Conservation (phyloP, 1,140 invertebrate genomes). For the Papilio xuthus region DNA sequence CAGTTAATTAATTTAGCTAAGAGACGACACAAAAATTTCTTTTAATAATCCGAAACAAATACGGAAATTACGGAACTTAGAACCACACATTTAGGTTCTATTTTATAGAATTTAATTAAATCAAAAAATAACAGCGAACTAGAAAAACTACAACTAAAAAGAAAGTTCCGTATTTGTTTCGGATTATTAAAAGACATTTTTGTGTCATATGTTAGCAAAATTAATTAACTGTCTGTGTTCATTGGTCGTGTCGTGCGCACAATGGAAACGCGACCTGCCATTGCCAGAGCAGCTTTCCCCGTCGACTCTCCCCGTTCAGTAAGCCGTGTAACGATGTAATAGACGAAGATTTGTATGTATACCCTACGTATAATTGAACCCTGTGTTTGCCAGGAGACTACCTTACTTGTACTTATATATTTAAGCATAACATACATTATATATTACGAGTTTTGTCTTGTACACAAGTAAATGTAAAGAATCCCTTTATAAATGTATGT, state of each 20-base stretch:
- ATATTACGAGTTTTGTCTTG: neutral
- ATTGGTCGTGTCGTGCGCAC: neutral
- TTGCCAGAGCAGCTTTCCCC: conserved; percentile 21
- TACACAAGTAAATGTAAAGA: neutral
- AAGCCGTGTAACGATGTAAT: conserved; percentile 36
- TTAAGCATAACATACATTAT: neutral
- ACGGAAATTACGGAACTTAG: too few relatives aligned
- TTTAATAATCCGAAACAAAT: neutral
- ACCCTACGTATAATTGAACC: conserved; percentile 27
- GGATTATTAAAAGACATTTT: neutral
- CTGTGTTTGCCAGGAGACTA: neutral
- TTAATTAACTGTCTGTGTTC: conserved; percentile 1
- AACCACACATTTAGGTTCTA: too few relatives aligned
- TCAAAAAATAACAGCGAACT: too few relatives aligned
- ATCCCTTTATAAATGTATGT: neutral
- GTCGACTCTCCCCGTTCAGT: conserved; percentile 24
- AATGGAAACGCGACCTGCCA: conserved; percentile 19
- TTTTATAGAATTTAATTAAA: too few relatives aligned
- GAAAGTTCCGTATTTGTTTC: neutral
- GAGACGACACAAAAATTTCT: neutral
- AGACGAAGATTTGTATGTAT: conserved; percentile 37
- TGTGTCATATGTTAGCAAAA: neutral
- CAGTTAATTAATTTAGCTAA: conserved; percentile 2
- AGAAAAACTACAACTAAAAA: too few relatives aligned
- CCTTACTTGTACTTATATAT: neutral